These are phyloP conservation scores for Eristalis tenax DNA, from an alignment of 2,888 invertebrate species.

Conservation along the genomic window DNA sequence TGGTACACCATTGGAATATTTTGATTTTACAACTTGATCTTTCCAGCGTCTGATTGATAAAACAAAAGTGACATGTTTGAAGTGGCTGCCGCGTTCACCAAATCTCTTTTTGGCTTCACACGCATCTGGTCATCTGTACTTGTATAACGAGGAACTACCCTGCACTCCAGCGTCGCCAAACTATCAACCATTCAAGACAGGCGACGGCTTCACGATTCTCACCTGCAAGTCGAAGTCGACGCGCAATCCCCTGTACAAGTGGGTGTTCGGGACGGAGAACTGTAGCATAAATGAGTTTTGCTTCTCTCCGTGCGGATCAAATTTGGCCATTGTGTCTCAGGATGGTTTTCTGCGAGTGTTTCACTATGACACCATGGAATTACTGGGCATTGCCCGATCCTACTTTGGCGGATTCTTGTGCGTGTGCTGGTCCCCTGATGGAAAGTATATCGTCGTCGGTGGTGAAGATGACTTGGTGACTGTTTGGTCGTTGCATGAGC, in stretches of 20 bases:
- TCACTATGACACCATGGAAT: constrained; percentile 98
- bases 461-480: constrained; percentile 99
- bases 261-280: constrained; percentile 91
- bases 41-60: constrained; percentile 81
- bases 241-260: constrained; percentile 96
- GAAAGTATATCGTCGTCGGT: constrained; percentile 96
- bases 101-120: constrained; percentile 97
- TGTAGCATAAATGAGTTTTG: constrained; percentile 97
- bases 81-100: constrained; percentile 97
- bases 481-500: constrained; percentile 96
- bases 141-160: constrained; percentile 97
- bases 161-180: constrained; percentile 95
- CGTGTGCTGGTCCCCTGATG: constrained; percentile 99
- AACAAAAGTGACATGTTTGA: constrained; percentile 92
- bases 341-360: constrained; percentile 97
- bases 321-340: constrained; percentile 96
- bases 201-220: constrained; percentile 95
- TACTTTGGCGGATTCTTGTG: constrained; percentile 99
- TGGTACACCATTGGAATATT: too few species aligned
- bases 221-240: constrained; percentile 98
- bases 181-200: constrained; percentile 97
- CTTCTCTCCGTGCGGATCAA: constrained; percentile 96
- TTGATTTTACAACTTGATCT: neutral
- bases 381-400: constrained; percentile 95
- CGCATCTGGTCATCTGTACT: constrained; percentile 97